phyloP scores from a whole-genome alignment of 1,140 invertebrate genomes.

The Papilio dardanus region DNA sequence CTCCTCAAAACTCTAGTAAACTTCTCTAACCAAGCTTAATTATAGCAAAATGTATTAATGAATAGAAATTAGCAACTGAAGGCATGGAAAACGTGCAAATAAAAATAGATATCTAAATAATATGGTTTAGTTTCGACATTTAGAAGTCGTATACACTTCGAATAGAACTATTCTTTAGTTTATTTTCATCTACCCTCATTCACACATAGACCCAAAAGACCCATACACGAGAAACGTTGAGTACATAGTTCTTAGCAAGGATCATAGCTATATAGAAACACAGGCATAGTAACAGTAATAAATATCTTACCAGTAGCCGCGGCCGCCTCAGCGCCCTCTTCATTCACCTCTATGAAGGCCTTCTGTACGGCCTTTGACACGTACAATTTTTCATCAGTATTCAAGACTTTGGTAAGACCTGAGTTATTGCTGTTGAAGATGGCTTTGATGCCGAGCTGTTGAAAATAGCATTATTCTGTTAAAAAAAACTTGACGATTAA shows the following conservation, averaged over 20 bases:
- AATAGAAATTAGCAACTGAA: too few species aligned
- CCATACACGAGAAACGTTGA: not conserved
- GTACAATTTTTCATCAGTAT: slow-evolving; percentile 52
- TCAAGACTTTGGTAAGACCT: slow-evolving; percentile 64
- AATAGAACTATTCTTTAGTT: not conserved
- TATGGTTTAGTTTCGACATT: not conserved
- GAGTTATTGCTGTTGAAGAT: slow-evolving; percentile 60
- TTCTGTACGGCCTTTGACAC: slow-evolving; percentile 74
- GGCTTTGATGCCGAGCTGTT: slow-evolving; percentile 66
- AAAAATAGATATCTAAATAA: not conserved
- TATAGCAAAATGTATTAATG: too few species aligned
- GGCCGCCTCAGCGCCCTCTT: slow-evolving; percentile 72
- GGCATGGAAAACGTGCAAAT: not conserved
- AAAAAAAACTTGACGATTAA: too few species aligned
- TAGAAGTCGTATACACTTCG: too few species aligned
- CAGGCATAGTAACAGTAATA: not conserved
- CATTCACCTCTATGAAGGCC: slow-evolving; percentile 73
- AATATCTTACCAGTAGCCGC: slow-evolving; percentile 67
- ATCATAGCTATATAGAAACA: not conserved
- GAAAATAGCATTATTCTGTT: too few species aligned
- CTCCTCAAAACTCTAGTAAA: too few species aligned
- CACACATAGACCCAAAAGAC: not conserved
- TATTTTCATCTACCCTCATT: not conserved
- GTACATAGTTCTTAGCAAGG: not conserved
- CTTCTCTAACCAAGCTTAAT: too few species aligned